Evolutionary conservation across 2,113 vertebrate genomes (phyloP), one percentile per base, ranked within the genome.

Genomic region (Lycocorax pyrrhopterus): DNA sequence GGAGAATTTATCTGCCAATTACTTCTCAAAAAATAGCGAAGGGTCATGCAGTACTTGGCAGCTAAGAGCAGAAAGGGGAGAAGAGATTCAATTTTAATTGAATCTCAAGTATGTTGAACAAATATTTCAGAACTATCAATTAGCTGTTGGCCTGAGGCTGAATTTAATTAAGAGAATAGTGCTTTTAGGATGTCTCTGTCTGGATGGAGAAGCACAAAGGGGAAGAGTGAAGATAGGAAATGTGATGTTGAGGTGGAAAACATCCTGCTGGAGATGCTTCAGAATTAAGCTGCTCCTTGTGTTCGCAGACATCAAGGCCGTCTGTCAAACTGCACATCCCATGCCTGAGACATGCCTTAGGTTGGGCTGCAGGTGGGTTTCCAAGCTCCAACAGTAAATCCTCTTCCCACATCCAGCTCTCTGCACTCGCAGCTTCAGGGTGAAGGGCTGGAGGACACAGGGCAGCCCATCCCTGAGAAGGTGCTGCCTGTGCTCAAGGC

Each of bases 1-100:
- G 29, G 43, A 74, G 66, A 68, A 88, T 95, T 85, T 67, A 88
- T 85, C 93, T 91, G 82, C 72, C 87, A 95, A 77, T 88, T 94
- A 77, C 43, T 88, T 89, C 84, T 77, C 43, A 51, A 59, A 49
- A 95, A 91, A 63, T 63, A 93, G 55, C 30, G 7, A 46, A 84
- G 51, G 58, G 63, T 95, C 78, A 58, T 1, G 12, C 67, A 82
- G 76, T n/a, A 10, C 51, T 78, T 67, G 67, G 51, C 75, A 94
- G 75, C 62, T 78, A 82, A 84, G 53, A 75, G 53, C 68, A 94
- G 84, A 59, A 75, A n/a, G 16, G 30, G 44, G 33, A 84, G 52
- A 63, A 55, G 22, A 92, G 63, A 77, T 13, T 10, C 49, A 39
- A 12, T n/a, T 92, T 92, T 84, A 89, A 89, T 63, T 94, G 39